Evolutionary conservation across 2,113 vertebrate species (phyloP), one percentile per base, ranked within the genome.

Genomic region (Scolopax mira): DNA sequence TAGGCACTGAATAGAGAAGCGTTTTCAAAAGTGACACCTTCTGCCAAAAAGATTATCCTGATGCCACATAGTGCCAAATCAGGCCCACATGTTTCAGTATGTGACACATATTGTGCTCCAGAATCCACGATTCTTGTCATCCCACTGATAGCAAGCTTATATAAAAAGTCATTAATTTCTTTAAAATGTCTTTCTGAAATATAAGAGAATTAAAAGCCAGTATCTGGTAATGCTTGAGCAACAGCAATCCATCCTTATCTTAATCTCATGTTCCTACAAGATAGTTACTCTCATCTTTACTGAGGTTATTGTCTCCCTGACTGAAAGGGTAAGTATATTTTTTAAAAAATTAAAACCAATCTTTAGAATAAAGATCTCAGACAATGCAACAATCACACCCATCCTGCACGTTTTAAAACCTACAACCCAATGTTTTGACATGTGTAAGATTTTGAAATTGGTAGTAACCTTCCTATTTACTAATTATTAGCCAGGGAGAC

Each of bases 1-100:
- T 14, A 91, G 74, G 73, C 77, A 84, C 51, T 74, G 67, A 92
- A 89, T 21, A 96, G 74, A 92, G 78, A 96, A 55, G 55, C 35
- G 57, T 62, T 82, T 66, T 84, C 41, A 64, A 73, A 94, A 72
- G 78, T 48, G 67, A 62, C 35, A 81, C 21, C 33, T 81, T 81
- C 75, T 72, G 60, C 30, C 41, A 58, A 57, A 49, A 67, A 61
- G 33, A 71, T 79, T n/a, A n/a, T 72, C 46, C 58, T 67, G 41
- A 60, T 51, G 21, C 15, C 24, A 57, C 35, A 33, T 6, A 8
- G 17, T 85, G 48, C 46, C 52, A 67, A 78, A 77, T 46, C 15
- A 92, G 21, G 33, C 52, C 65, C 54, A 71, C 39, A 3, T 37
- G 33, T 72, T 72, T 81, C 58, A 55, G 28, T 28, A 39, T 9